Evolutionary conservation across 2,797 vertebrate genomes (phyloP), one percentile per base, ranked within the genome.

Genomic region (Tapirus indicus): DNA sequence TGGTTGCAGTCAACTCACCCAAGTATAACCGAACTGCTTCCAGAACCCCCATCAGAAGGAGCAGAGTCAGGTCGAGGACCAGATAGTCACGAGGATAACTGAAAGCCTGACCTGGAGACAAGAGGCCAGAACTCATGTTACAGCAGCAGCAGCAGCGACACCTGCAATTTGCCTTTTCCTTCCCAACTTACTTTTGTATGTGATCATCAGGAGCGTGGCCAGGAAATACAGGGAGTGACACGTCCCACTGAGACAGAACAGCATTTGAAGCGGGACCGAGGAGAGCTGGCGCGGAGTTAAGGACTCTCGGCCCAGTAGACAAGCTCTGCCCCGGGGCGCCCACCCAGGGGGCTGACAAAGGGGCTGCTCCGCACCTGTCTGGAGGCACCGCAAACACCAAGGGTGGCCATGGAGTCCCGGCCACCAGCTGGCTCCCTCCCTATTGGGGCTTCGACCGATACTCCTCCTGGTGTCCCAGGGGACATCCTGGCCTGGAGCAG

Each of bases 171-270:
- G n/a, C 0, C 25, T 27, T 2, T 27, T 1, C 18, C 6, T 13
- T 4, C 5, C 14, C 2, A 3, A 98, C 99, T 99, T 98, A 99
- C 99, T 99, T 98, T 99, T 99, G 96, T 99, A 99, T 92, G 98
- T 85, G 68, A 99, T 98, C 98, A 99, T 97, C 21, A 99, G 97
- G 20, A 99, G 98, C 0, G 98, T 99, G 25, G 98, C 98, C 54
- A 99, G 74, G 97, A 99, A 99, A 84, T 99, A 99, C 60, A 99
- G 98, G 75, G 98, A 41, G 68, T 96, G 99, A 94, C 98, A 99
- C 3, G 98, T 2, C 0, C 98, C 98, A 0, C 99, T 99, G 64
- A 99, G 56, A 11, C 97, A 98, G 0, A 99, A 96, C 9, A 99
- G 96, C 6, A 99, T 72, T 89, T 99, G 99, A 62, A 99, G 98